A percentile compares a stretch with the other conserved stretches of the same genome.
phyloP scores from a whole-genome alignment of 2,113 vertebrate genomes.

The Columbina picui region DNA sequence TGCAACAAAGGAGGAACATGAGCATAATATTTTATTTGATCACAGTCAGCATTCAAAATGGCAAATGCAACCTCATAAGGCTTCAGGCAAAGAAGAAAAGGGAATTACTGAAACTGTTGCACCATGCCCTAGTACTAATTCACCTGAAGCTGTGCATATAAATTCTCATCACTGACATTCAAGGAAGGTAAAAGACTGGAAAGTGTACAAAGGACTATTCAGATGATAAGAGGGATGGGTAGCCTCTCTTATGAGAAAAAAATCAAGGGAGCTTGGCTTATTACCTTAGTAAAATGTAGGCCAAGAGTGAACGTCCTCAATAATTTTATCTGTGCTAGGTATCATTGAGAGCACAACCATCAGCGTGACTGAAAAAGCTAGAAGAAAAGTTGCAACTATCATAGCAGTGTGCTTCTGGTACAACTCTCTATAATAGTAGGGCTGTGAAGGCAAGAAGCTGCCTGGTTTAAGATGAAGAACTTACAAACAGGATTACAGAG shows the following conservation, averaged over 20 bases:
- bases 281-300: not conserved
- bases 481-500: not conserved
- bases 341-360: not conserved
- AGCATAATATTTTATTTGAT: not conserved
- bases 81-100: not conserved
- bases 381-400: not conserved
- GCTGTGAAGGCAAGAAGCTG: not conserved
- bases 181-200: not conserved
- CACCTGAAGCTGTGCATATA: not conserved
- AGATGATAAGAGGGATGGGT: not conserved
- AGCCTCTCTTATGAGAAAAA: not conserved
- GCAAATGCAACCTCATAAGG: not conserved
- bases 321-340: not conserved
- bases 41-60: not conserved
- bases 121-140: not conserved
- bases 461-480: not conserved
- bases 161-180: not conserved
- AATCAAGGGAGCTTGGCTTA: not conserved
- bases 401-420: not conserved
- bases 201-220: not conserved
- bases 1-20: not conserved
- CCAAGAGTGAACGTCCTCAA: not conserved
- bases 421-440: not conserved
- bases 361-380: accelerated
- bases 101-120: slow-evolving; percentile 6